Evolutionary conservation across 2,113 vertebrate species (phyloP).

Genomic region (Myrmecobius fasciatus): DNA sequence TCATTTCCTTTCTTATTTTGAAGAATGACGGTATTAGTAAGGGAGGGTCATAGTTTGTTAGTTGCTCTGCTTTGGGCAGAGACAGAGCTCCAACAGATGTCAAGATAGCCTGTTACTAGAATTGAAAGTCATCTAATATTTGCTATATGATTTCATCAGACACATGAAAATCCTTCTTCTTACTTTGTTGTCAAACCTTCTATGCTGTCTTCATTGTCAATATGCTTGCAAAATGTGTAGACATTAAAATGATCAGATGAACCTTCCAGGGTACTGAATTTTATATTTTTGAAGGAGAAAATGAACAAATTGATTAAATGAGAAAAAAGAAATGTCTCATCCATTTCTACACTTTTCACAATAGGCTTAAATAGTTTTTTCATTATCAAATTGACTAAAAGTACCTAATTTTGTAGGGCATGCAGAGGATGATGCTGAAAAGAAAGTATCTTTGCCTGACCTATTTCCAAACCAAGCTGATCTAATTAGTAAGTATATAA

Average conservation of each 20-base stretch:
- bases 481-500: constrained; percentile 4
- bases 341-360: neutral
- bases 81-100: neutral
- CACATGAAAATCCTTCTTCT: neutral
- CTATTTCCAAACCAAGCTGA: neutral
- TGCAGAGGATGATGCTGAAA: neutral
- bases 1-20: neutral
- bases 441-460: neutral
- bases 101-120: neutral
- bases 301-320: neutral
- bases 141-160: neutral
- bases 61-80: neutral
- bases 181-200: neutral
- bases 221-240: neutral
- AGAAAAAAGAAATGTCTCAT: neutral
- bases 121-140: neutral
- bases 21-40: neutral
- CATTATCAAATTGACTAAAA: neutral
- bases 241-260: neutral
- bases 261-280: neutral
- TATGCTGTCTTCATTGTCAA: neutral
- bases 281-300: neutral
- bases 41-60: neutral
- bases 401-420: neutral
- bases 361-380: neutral